These are phyloP conservation scores for Pluvianellus socialis DNA, from an alignment of 2,113 vertebrate species.

Conservation along the genomic window DNA sequence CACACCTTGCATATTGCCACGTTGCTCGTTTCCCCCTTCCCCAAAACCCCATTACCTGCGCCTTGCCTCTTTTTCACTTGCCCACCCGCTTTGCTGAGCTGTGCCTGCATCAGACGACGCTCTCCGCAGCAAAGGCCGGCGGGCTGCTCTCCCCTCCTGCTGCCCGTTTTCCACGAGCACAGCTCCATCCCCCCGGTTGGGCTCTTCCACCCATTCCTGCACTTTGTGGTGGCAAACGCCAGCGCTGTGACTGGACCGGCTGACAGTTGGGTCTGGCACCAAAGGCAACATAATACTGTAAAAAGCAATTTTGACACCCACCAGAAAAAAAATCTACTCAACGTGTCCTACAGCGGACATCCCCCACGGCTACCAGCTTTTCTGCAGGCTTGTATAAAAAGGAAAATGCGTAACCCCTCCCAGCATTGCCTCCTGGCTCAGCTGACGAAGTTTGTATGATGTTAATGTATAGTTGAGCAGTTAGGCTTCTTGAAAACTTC, in stretches of 20 bases:
- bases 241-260: fast-evolving
- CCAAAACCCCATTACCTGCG: fast-evolving
- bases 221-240: background rate
- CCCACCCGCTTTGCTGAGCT: background rate
- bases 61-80: background rate
- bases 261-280: background rate
- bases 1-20: background rate
- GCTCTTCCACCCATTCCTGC: background rate
- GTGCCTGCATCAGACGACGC: background rate
- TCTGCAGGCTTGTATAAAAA: background rate
- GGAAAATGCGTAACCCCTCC: background rate
- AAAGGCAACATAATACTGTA: background rate
- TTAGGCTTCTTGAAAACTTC: background rate
- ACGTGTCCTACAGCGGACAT: background rate
- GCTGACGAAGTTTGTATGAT: background rate
- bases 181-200: background rate
- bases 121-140: fast-evolving
- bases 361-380: background rate
- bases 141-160: background rate
- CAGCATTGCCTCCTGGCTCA: background rate
- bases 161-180: background rate
- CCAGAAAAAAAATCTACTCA: background rate
- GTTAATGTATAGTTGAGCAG: background rate
- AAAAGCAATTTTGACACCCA: background rate
- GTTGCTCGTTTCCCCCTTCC: background rate